Evolutionary conservation across 2,888 invertebrate species (phyloP).

Genomic region (Caenorhabditis parvicauda): DNA sequence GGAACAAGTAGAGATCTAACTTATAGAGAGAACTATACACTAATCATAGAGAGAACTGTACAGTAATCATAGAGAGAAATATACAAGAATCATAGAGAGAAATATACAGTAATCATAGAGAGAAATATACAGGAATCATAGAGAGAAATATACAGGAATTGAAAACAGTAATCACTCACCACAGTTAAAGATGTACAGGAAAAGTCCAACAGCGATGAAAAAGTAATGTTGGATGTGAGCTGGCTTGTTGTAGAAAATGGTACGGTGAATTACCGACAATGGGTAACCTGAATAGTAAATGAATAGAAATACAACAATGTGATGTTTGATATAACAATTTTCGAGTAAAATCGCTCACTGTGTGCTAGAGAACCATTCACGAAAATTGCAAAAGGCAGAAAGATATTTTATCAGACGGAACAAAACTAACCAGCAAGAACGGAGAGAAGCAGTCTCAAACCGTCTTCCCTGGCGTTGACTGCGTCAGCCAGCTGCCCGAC

Average conservation of each 20-base stretch:
- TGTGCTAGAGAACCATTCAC: background rate
- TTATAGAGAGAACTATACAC: no score
- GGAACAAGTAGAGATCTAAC: background rate
- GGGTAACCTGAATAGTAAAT: conserved; percentile 58
- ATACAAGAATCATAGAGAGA: background rate
- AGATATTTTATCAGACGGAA: background rate
- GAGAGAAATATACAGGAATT: no score
- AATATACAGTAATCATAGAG: no score
- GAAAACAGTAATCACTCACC: conserved; percentile 36
- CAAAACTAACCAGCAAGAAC: conserved; percentile 46
- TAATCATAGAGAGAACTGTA: no score
- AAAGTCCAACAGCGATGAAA: conserved; percentile 48
- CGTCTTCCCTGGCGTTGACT: conserved; percentile 54
- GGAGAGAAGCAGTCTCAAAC: conserved; percentile 51
- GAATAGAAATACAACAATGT: background rate
- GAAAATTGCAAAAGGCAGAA: background rate
- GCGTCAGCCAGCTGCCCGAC: conserved; percentile 42
- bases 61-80: no score
- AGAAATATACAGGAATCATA: no score
- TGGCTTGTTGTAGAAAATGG: conserved; percentile 49
- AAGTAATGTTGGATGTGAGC: conserved; percentile 48
- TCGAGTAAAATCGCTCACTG: background rate
- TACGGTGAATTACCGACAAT: conserved; percentile 54
- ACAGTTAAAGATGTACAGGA: conserved; percentile 57
- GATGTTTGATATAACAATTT: background rate